Conservation (phyloP, 2,888 invertebrate species). For the Drosophila gaucha region DNA sequence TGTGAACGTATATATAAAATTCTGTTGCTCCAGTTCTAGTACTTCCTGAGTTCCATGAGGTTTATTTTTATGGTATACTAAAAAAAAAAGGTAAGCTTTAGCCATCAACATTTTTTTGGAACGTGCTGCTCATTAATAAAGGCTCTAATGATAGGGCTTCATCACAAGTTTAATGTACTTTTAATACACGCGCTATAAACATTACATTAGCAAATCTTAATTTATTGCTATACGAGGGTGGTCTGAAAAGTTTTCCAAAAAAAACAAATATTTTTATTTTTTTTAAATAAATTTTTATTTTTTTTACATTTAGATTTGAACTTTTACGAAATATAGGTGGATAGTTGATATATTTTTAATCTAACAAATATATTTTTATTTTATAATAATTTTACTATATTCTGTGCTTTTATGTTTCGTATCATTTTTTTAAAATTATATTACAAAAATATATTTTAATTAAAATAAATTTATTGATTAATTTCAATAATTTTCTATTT, state of each 20-base stretch:
- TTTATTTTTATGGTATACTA: no score
- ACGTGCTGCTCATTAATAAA: neutral
- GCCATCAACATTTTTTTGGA: neutral
- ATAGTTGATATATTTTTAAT: no score
- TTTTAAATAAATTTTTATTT: neutral
- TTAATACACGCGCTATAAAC: constrained; percentile 1
- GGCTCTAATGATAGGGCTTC: neutral
- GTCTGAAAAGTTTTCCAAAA: neutral
- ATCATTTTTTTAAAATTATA: no score
- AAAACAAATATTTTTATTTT: neutral
- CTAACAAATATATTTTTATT: no score
- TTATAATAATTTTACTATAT: neutral
- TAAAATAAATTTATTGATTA: no score
- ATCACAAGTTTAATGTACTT: constrained; percentile 1
- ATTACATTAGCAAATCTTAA: constrained; percentile 20
- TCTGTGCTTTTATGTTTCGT: neutral
- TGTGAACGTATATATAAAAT: neutral
- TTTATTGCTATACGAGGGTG: neutral
- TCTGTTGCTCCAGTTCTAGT: neutral
- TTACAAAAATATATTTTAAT: no score
- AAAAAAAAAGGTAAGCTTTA: neutral
- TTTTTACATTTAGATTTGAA: neutral
- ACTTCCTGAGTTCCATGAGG: neutral
- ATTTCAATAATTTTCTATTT: neutral
- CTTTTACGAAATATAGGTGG: no score